These are phyloP conservation scores for Kuschelorhynchus macadamiae DNA, from an alignment of 2,888 invertebrate species.

Conservation along the genomic window DNA sequence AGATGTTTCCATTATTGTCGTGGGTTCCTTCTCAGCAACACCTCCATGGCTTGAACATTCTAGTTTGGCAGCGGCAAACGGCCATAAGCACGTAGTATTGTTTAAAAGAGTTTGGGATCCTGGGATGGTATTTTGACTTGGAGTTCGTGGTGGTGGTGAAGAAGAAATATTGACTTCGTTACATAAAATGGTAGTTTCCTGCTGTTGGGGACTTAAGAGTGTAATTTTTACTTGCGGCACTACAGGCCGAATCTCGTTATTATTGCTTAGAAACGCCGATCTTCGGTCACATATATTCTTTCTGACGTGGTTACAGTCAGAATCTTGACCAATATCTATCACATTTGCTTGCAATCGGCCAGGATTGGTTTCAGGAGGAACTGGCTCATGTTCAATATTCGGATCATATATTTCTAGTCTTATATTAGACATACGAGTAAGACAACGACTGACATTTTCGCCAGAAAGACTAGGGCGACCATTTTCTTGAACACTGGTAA, in stretches of 20 bases:
- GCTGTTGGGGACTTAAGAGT: conserved; percentile 11
- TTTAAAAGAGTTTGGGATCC: too few relatives aligned
- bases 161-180: background rate
- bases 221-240: conserved; percentile 10
- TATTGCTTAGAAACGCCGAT: conserved; percentile 29
- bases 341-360: conserved; percentile 11
- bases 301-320: conserved; percentile 10
- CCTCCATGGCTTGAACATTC: conserved; percentile 2
- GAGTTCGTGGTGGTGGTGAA: background rate
- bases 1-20: conserved; percentile 77
- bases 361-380: background rate
- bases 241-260: too few relatives aligned
- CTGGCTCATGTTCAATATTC: background rate
- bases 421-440: conserved; percentile 6
- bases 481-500: background rate
- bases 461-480: background rate
- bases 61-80: too few relatives aligned
- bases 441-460: background rate
- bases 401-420: conserved; percentile 1
- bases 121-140: too few relatives aligned
- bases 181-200: background rate
- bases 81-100: too few relatives aligned
- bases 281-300: conserved; percentile 26
- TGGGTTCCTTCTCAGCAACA: conserved; percentile 6
- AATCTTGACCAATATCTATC: conserved; percentile 6